Evolutionary conservation across 53 echinoderm and acorn worm genomes (phyloP).

Genomic region (Holothuria scabra): DNA sequence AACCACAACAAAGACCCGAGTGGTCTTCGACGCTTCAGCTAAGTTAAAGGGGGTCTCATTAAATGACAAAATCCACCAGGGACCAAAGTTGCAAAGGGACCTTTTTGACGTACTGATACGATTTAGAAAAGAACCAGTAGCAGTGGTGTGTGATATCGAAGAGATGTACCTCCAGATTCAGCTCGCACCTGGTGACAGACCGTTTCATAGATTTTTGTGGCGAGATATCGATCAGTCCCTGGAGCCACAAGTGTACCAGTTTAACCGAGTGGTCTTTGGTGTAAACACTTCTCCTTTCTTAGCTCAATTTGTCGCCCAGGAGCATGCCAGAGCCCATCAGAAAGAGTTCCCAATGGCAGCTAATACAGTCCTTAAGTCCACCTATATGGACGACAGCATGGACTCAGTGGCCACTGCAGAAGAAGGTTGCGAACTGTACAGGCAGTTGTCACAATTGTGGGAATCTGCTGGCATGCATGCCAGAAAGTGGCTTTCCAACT

Average conservation of each 20-base stretch:
- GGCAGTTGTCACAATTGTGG: not conserved
- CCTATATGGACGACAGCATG: conserved; percentile 16
- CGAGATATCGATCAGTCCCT: not conserved
- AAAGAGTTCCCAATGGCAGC: conserved; percentile 14
- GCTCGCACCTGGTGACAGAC: not conserved
- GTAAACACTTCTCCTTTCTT: conserved; percentile 6
- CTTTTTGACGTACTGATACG: conserved; percentile 18
- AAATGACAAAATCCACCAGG: conserved; percentile 29
- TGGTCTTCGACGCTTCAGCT: conserved; percentile 28
- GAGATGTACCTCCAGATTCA: conserved; percentile 54
- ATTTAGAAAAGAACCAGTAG: conserved; percentile 12
- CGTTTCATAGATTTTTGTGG: conserved; percentile 35
- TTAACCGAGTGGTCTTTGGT: conserved; percentile 40
- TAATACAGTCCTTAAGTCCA: not conserved
- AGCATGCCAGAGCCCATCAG: conserved; percentile 7
- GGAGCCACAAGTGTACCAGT: conserved; percentile 41
- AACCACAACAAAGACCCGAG: conserved; percentile 1
- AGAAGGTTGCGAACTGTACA: not conserved
- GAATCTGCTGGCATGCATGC: conserved; percentile 22
- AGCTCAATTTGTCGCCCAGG: conserved; percentile 31
- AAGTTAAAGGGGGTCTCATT: conserved; percentile 6
- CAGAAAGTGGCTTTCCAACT: conserved; percentile 25
- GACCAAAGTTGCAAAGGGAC: conserved; percentile 32
- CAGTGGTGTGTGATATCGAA: conserved; percentile 12
- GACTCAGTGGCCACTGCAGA: not conserved